These are phyloP conservation scores for Agrypnia vestita DNA, from an alignment of 1,140 invertebrate species.

Conservation along the genomic window DNA sequence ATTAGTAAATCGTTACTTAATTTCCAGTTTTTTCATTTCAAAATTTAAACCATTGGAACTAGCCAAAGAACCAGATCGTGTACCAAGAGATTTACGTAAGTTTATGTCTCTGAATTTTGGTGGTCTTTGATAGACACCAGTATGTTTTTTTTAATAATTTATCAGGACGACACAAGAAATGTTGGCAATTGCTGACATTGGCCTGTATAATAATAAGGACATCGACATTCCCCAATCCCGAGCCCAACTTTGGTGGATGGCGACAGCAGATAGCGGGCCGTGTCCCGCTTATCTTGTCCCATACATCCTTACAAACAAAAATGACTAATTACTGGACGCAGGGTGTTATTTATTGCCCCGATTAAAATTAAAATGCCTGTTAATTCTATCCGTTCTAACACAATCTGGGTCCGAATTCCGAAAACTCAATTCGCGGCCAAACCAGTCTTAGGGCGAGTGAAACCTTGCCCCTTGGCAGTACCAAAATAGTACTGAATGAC, in stretches of 20 bases:
- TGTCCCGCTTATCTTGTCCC: slow-evolving; percentile 4
- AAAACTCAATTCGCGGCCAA: background rate
- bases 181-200: background rate
- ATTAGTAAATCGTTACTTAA: no score
- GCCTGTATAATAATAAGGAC: slow-evolving; percentile 22
- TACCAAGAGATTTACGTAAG: no score
- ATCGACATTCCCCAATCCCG: slow-evolving; percentile 12
- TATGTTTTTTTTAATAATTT: no score
- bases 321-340: slow-evolving; percentile 36
- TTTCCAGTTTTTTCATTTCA: no score
- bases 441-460: background rate
- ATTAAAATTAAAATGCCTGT: slow-evolving; percentile 30
- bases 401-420: background rate
- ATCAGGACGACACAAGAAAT: no score
- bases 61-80: no score
- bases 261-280: slow-evolving; percentile 5
- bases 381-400: slow-evolving; percentile 6
- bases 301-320: slow-evolving; percentile 33
- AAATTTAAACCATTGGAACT: no score
- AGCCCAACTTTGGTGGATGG: slow-evolving; percentile 2
- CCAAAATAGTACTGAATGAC: no score
- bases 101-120: no score
- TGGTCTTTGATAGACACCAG: no score
- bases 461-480: no score
- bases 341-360: slow-evolving; percentile 27